Conservation (phyloP, 53 echinoderm and acorn worm species). For the Apostichopus leukothele region DNA sequence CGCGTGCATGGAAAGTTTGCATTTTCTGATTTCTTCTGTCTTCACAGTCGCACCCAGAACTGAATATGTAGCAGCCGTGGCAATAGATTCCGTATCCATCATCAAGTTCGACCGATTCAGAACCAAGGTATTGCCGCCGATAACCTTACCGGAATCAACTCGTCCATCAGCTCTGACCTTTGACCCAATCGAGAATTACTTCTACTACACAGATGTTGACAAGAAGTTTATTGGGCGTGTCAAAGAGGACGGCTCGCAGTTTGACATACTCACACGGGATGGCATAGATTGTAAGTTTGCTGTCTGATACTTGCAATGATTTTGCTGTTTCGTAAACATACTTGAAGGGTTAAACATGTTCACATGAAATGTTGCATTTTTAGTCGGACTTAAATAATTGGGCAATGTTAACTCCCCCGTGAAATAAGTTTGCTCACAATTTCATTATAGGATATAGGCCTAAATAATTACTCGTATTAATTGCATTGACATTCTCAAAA, state of each 20-base stretch:
- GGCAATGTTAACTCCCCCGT: too few species aligned
- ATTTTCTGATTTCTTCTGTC: neutral
- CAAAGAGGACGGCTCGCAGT: neutral
- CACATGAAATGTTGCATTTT: too few species aligned
- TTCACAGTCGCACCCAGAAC: constrained; percentile 1
- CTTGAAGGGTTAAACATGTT: too few species aligned
- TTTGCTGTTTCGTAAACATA: too few species aligned
- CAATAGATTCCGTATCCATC: neutral
- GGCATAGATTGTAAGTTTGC: neutral
- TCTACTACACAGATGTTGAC: constrained; percentile 9
- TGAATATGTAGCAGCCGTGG: neutral
- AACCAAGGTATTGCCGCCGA: neutral
- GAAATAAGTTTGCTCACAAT: too few species aligned
- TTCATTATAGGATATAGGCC: too few species aligned
- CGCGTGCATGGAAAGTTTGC: too few species aligned
- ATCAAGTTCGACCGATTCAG: neutral
- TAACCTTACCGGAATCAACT: neutral
- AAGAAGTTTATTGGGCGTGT: constrained; percentile 11
- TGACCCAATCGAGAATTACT: constrained; percentile 3
- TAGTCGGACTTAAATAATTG: too few species aligned
- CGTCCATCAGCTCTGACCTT: constrained; percentile 3
- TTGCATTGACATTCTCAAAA: too few species aligned
- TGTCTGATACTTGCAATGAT: too few species aligned
- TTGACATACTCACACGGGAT: neutral
- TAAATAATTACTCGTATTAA: too few species aligned